Conservation (phyloP, 2,888 invertebrate species). For the Rotaria socialis region DNA sequence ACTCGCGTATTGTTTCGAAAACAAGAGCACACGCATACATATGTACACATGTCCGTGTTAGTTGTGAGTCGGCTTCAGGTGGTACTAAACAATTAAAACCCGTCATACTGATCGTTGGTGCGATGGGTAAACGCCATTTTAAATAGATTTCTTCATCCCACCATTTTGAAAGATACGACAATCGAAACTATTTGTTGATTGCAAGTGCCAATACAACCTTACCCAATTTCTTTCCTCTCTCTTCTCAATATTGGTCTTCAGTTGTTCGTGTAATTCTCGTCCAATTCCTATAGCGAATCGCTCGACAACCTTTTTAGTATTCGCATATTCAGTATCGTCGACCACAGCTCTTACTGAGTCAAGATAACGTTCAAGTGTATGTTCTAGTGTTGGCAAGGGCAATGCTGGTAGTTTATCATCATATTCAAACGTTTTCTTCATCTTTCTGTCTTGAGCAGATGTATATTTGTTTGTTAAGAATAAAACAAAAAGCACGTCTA, state of each 20-base stretch:
- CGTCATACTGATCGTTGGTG: slow-evolving; percentile 63
- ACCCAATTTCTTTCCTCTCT: slow-evolving; percentile 63
- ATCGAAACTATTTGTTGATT: no score
- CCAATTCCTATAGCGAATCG: slow-evolving; percentile 63
- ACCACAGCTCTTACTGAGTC: slow-evolving; percentile 62
- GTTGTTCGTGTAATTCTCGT: slow-evolving; percentile 60
- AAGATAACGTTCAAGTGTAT: slow-evolving; percentile 64
- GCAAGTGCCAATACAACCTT: slow-evolving; percentile 46
- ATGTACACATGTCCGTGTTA: slow-evolving; percentile 55
- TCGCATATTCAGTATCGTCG: slow-evolving; percentile 59
- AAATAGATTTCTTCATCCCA: slow-evolving; percentile 66
- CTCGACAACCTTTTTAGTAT: slow-evolving; percentile 60
- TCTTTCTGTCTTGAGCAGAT: not conserved
- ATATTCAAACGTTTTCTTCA: slow-evolving; percentile 61
- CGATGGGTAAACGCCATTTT: slow-evolving; percentile 61
- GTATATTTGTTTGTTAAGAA: no score
- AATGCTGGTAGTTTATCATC: slow-evolving; percentile 63
- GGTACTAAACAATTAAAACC: slow-evolving; percentile 54
- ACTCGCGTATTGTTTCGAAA: not conserved
- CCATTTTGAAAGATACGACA: slow-evolving; percentile 61
- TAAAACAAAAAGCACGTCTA: no score
- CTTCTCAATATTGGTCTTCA: slow-evolving; percentile 54
- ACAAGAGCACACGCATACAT: not conserved
- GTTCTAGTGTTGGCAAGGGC: slow-evolving; percentile 63
- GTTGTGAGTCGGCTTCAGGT: slow-evolving; percentile 52